A percentile compares a stretch with the other conserved stretches of the same genome.
These are phyloP conservation scores for Lingula anatina DNA, from an alignment of 2,888 invertebrate genomes.

Conservation along the genomic window DNA sequence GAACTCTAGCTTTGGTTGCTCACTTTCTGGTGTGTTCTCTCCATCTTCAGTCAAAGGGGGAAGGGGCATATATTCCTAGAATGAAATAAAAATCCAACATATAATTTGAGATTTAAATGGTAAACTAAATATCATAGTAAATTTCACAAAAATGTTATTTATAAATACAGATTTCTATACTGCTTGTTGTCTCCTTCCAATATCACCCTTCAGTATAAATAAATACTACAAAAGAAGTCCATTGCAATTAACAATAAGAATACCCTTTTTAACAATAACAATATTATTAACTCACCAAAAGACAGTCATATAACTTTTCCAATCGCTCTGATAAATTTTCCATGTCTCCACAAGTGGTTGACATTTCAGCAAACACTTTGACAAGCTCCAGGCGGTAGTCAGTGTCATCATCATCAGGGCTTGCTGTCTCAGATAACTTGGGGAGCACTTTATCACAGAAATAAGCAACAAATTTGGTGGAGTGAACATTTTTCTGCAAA, in stretches of 20 bases:
- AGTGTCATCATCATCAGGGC: slow-evolving; percentile 25
- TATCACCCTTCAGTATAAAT: too few species aligned
- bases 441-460: slow-evolving; percentile 80
- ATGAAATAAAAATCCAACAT: slow-evolving; percentile 42
- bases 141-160: too few species aligned
- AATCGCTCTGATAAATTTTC: slow-evolving; percentile 72
- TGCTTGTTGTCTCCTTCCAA: too few species aligned
- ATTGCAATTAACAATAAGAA: too few species aligned
- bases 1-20: slow-evolving; percentile 82
- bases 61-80: slow-evolving; percentile 79
- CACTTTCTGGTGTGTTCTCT: slow-evolving; percentile 33
- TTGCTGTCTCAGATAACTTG: slow-evolving; percentile 49
- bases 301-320: slow-evolving; percentile 69
- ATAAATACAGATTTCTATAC: too few species aligned
- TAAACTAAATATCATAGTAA: too few species aligned
- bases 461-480: slow-evolving; percentile 76
- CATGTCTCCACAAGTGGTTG: slow-evolving; percentile 69
- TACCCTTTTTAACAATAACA: background rate
- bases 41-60: slow-evolving; percentile 67
- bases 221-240: too few species aligned
- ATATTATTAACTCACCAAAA: slow-evolving; percentile 61
- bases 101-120: slow-evolving; percentile 6
- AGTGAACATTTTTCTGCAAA: slow-evolving; percentile 75
- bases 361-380: slow-evolving; percentile 81
- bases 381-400: slow-evolving; percentile 69